phyloP scores from a whole-genome alignment of 2,113 vertebrate species.

The Gorilla gorilla region DNA sequence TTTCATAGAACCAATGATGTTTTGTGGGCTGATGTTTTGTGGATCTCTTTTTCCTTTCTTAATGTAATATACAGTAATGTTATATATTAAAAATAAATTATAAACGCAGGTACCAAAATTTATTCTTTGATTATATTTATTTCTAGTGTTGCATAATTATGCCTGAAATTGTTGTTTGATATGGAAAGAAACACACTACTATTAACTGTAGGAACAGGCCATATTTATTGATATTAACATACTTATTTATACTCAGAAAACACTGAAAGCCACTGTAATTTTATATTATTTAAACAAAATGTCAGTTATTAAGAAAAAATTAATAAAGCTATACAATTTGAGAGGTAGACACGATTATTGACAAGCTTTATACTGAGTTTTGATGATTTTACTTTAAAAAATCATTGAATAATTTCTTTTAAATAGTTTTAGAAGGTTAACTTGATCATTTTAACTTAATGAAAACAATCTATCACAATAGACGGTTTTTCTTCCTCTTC shows the following conservation, averaged over 20 bases:
- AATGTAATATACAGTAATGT: not conserved
- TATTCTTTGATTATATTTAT: not conserved
- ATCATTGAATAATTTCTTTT: not conserved
- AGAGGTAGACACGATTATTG: not conserved
- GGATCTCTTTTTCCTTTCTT: not conserved
- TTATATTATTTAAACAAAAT: not conserved
- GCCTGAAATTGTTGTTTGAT: not conserved
- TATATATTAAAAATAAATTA: not conserved
- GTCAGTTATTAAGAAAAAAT: not conserved
- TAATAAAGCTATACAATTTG: not conserved
- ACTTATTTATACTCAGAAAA: not conserved
- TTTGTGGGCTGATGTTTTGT: not conserved
- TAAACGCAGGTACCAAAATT: not conserved
- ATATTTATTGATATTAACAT: not conserved
- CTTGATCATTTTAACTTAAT: not conserved
- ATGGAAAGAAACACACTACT: not conserved
- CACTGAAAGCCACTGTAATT: not conserved
- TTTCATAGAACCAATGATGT: not conserved
- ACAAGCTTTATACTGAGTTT: not conserved
- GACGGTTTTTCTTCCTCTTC: not conserved
- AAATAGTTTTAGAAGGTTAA: not conserved
- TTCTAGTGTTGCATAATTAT: not conserved
- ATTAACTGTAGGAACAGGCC: not conserved
- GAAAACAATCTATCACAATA: too few species aligned
- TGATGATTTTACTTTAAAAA: not conserved